Percentiles rank a stretch among this genome's conserved stretches.
Evolutionary conservation across 2,113 vertebrate species (phyloP).

Genomic region (Austrofundulus limnaeus): DNA sequence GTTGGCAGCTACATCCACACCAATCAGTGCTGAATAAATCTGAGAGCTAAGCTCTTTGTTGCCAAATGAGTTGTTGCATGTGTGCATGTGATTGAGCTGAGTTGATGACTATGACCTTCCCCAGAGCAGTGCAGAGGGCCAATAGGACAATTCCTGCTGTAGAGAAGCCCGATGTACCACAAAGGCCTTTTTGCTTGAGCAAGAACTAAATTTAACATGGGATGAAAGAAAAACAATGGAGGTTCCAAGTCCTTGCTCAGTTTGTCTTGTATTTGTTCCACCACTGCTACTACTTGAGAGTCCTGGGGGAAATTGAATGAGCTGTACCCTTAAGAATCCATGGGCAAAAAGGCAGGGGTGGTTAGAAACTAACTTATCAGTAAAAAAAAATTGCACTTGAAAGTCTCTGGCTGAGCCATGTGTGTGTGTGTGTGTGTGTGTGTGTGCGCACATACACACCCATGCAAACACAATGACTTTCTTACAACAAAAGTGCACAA

Average conservation of each 20-base stretch:
- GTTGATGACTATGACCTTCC: slow-evolving; percentile 56
- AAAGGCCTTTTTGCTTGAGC: slow-evolving; percentile 45
- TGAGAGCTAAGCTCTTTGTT: slow-evolving; percentile 36
- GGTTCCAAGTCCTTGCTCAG: slow-evolving; percentile 51
- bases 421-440: too few species aligned
- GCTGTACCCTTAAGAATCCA: slow-evolving; percentile 28
- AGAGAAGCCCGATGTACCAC: slow-evolving; percentile 41
- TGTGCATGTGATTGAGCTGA: slow-evolving; percentile 44
- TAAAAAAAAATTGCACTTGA: slow-evolving; percentile 58
- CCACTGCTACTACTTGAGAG: slow-evolving; percentile 26
- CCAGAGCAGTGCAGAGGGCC: slow-evolving; percentile 32
- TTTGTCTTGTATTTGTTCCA: slow-evolving; percentile 57
- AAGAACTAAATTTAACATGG: slow-evolving; percentile 52
- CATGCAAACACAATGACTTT: slow-evolving; percentile 3
- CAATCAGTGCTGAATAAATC: slow-evolving; percentile 25
- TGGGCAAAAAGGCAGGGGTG: slow-evolving; percentile 35
- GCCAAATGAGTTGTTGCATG: slow-evolving; percentile 52
- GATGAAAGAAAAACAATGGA: slow-evolving; percentile 17
- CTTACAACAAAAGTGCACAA: slow-evolving; percentile 17
- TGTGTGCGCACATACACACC: background rate
- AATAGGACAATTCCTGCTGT: slow-evolving; percentile 36
- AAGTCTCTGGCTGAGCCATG: slow-evolving; percentile 17
- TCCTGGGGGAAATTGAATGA: slow-evolving; percentile 36
- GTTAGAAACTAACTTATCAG: slow-evolving; percentile 46
- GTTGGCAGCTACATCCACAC: slow-evolving; percentile 27